phyloP scores from a whole-genome alignment of 2,113 vertebrate genomes.

The Elephas maximus region DNA sequence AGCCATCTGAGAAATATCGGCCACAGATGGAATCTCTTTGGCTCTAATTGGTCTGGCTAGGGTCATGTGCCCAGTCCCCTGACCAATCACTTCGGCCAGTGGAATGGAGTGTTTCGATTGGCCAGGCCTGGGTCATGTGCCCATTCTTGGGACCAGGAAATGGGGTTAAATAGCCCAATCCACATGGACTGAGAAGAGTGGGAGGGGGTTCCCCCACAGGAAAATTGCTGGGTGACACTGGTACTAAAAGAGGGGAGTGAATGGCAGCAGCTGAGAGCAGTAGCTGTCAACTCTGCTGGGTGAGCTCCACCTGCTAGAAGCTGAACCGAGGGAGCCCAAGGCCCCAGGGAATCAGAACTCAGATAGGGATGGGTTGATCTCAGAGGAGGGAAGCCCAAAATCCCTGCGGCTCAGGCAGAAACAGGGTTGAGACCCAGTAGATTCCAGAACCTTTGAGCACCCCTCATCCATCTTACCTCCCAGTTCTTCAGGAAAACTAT shows the following conservation, averaged over 20 bases:
- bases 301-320: too few relatives aligned
- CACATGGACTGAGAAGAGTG: neutral
- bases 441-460: neutral
- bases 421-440: neutral
- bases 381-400: too few relatives aligned
- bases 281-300: rapidly evolving
- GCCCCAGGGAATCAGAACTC: neutral
- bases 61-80: too few relatives aligned
- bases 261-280: rapidly evolving
- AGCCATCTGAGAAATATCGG: neutral
- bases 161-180: neutral
- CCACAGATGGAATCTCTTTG: neutral
- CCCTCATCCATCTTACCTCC: neutral
- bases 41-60: neutral
- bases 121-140: neutral
- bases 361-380: neutral
- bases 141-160: neutral
- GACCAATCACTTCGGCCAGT: neutral
- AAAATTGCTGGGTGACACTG: neutral
- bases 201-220: rapidly evolving
- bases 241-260: neutral
- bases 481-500: neutral
- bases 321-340: neutral
- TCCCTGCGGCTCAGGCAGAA: too few relatives aligned
- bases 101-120: neutral